These are phyloP conservation scores for Ctenoplectra terminalis DNA, from an alignment of 1,140 invertebrate species.

Conservation along the genomic window DNA sequence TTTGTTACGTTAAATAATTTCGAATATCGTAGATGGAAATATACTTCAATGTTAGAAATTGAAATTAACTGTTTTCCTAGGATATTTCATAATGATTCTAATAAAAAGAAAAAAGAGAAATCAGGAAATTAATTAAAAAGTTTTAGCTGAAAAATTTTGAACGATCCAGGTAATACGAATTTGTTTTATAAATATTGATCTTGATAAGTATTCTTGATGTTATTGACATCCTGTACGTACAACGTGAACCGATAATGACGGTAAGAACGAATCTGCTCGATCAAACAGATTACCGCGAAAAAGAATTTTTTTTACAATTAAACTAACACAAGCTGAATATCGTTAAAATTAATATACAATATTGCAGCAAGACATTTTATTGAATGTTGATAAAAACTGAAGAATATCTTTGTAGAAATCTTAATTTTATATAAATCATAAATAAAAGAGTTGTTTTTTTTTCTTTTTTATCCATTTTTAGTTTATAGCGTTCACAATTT, in stretches of 20 bases:
- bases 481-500: too few species aligned
- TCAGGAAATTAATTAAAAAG: too few species aligned
- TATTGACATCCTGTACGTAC: constrained; percentile 7
- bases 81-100: background rate
- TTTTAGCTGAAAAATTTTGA: background rate
- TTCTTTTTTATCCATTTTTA: too few species aligned
- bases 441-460: too few species aligned
- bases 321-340: background rate
- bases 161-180: background rate
- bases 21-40: background rate
- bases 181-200: background rate
- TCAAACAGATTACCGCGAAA: background rate
- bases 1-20: background rate
- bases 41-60: background rate
- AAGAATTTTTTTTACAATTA: background rate
- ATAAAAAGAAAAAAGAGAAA: background rate
- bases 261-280: background rate
- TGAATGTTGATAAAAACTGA: too few species aligned
- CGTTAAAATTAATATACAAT: background rate
- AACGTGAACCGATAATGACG: background rate
- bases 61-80: background rate
- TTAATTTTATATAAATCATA: background rate
- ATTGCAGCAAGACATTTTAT: too few species aligned
- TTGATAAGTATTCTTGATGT: constrained; percentile 1
- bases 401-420: too few species aligned